Conservation (phyloP, 2,113 vertebrate genomes). For the Pluvianellus socialis region DNA sequence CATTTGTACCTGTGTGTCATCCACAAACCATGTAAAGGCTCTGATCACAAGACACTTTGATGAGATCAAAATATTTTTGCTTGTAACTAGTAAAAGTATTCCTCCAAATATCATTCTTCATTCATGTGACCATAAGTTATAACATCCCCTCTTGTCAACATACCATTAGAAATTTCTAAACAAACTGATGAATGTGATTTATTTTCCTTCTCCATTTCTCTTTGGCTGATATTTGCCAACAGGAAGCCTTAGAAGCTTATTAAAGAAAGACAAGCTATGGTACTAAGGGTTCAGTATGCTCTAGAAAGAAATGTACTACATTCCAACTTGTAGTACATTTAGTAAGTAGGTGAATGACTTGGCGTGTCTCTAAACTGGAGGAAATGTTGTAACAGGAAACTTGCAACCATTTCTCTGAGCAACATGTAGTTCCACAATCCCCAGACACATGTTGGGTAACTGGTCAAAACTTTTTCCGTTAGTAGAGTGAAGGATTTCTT, state of each 20-base stretch:
- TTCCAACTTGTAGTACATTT: background rate
- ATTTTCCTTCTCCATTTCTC: background rate
- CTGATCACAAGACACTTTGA: background rate
- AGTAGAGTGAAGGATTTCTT: background rate
- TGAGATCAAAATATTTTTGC: background rate
- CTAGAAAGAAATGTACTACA: background rate
- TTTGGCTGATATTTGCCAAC: background rate
- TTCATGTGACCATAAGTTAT: background rate
- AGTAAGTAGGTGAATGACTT: background rate
- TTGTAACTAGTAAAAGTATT: background rate
- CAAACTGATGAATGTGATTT: background rate
- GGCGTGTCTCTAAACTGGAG: background rate
- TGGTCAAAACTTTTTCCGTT: background rate
- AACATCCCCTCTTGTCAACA: background rate
- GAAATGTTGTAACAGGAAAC: background rate
- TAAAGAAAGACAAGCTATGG: background rate
- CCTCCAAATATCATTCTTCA: background rate
- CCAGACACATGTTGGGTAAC: background rate
- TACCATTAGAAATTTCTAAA: background rate
- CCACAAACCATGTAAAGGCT: background rate
- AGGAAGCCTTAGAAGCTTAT: background rate
- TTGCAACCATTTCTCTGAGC: background rate
- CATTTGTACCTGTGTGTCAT: background rate
- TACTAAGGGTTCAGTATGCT: background rate
- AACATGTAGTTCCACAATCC: accelerated